A percentile compares a stretch with the other conserved stretches of the same genome.
These are phyloP conservation scores for Ptilodon capucinus DNA, from an alignment of 2,888 invertebrate genomes.

Conservation along the genomic window DNA sequence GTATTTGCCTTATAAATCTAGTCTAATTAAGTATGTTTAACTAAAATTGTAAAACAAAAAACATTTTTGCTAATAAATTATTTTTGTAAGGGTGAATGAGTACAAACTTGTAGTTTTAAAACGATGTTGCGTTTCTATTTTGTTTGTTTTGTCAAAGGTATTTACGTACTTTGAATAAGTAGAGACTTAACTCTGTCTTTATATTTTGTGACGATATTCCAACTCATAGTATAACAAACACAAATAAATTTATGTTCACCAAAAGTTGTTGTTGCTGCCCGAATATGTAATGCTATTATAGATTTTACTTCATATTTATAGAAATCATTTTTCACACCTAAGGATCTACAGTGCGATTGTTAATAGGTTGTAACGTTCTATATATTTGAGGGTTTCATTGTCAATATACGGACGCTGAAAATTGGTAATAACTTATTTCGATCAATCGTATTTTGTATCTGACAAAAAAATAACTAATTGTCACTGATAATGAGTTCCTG, in stretches of 20 bases:
- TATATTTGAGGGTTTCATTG: no score
- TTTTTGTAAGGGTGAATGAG: conserved; percentile 13
- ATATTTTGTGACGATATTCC: neutral
- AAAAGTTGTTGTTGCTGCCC: no score
- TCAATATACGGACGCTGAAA: no score
- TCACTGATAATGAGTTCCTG: no score
- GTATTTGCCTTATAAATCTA: conserved; percentile 45
- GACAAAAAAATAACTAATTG: no score
- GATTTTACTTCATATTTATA: no score
- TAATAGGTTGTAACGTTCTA: no score
- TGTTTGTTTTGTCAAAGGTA: neutral
- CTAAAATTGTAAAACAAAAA: conserved; percentile 33
- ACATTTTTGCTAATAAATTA: conserved; percentile 29
- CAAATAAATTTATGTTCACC: neutral
- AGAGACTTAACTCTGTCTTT: neutral
- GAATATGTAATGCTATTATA: no score
- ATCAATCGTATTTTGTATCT: no score
- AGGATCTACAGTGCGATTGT: no score
- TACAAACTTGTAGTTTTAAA: neutral
- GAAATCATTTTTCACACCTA: no score
- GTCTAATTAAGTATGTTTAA: conserved; percentile 37
- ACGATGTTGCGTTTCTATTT: neutral
- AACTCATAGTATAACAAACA: neutral
- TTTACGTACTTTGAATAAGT: neutral
- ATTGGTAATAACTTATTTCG: no score